phyloP scores from a whole-genome alignment of 2,888 invertebrate genomes.

The Apamea monoglypha region DNA sequence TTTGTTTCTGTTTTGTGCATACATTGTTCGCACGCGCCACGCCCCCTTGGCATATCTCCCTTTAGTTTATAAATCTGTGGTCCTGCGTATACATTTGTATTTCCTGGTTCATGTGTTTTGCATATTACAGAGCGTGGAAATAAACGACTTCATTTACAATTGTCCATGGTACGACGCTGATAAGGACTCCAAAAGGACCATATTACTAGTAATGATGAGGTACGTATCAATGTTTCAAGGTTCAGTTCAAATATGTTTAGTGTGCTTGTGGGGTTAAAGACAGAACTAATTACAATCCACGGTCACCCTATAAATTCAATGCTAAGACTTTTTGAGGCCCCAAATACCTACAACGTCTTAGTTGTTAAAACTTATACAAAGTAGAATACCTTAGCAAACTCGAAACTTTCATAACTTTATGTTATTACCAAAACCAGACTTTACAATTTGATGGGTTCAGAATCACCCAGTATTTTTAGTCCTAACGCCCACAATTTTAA shows the following conservation, averaged over 20 bases:
- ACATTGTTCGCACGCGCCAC: too few relatives aligned
- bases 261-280: not conserved
- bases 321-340: too few relatives aligned
- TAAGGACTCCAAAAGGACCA: conserved; percentile 69
- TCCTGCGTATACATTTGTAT: not conserved
- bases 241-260: not conserved
- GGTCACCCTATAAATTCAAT: too few relatives aligned
- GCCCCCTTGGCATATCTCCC: too few relatives aligned
- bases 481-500: not conserved
- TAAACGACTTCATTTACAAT: conserved; percentile 76
- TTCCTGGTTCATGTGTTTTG: not conserved
- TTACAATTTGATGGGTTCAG: not conserved
- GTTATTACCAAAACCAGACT: not conserved
- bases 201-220: conserved; percentile 78
- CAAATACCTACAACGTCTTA: not conserved
- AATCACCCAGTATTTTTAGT: too few relatives aligned
- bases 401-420: not conserved
- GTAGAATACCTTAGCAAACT: not conserved
- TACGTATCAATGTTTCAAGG: conserved; percentile 36
- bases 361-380: not conserved
- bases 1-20: too few relatives aligned
- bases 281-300: too few relatives aligned
- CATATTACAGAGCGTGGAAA: conserved; percentile 77
- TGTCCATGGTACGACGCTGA: conserved; percentile 79
- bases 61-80: too few relatives aligned